Evolutionary conservation across 2,113 vertebrate species (phyloP), one percentile per base, ranked within the genome.

Genomic region (Grus americana): DNA sequence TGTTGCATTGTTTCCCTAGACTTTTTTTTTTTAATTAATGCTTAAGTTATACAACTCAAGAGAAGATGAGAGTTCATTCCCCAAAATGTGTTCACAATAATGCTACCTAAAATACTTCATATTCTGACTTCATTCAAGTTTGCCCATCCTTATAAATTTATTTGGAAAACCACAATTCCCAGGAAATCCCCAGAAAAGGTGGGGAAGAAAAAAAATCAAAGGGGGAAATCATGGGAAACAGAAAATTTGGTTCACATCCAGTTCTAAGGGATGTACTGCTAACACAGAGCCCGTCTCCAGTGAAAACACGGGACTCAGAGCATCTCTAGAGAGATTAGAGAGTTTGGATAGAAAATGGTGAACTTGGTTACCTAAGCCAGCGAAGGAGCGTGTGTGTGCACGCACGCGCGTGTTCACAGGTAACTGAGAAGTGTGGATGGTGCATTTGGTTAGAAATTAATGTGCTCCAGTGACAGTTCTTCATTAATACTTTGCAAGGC

Each of bases 341-440:
- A n/a, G 22, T 1, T n/a, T 11, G 50, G 70, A 21, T 12, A 30
- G 68, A 46, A 81, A 90, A 22, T 0, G 7, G 22, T 20, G 86
- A 42, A 23, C 17, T 3, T 34, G 58, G 62, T 52, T 9, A 30
- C 9, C 34, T 22, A 6, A 18, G 26, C 3, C 79, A 52, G 62
- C 6, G 0, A 18, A 13, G 44, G 30, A 63, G 18, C 3, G 1
- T 27, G 36, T 17, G 34, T 12, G 40, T 36, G 34, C 24, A 32
- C 1, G 32, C 9, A 9, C 50, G 15, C 6, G 3, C 0, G 2
- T 13, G 46, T 26, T 44, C 44, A 2, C 66, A 42, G 36, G 8
- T 8, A 58, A 10, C 12, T 36, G 65, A 79, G 34, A 61, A 68
- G 66, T 3, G 34, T 5, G 59, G 11, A 27, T 0, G 1, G 26